Evolutionary conservation across 2,113 vertebrate species (phyloP).

Genomic region (Sardina pilchardus): DNA sequence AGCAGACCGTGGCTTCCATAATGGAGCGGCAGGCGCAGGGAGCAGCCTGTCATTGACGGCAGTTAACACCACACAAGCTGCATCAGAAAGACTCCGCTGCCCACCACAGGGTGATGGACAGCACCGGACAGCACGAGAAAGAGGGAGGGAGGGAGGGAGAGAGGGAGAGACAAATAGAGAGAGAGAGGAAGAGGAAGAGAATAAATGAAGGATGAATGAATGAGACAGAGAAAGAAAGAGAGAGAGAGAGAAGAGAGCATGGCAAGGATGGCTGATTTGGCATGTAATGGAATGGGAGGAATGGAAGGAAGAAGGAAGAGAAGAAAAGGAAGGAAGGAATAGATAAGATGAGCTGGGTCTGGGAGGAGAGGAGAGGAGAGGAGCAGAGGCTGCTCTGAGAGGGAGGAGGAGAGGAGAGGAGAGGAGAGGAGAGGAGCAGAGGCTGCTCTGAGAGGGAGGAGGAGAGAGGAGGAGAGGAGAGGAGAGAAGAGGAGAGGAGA

Average conservation of each 20-base stretch:
- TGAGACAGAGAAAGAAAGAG: slow-evolving; percentile 20
- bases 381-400: background rate
- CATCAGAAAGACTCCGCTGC: background rate
- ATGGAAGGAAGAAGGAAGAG: background rate
- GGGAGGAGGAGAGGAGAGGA: background rate
- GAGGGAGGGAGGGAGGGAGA: slow-evolving; percentile 8
- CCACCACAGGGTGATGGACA: background rate
- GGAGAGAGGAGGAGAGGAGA: background rate
- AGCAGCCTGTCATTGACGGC: slow-evolving; percentile 32
- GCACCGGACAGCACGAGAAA: background rate
- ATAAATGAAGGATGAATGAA: background rate
- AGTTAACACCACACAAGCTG: slow-evolving; percentile 28
- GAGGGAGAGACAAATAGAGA: slow-evolving; percentile 12
- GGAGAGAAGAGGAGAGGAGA: background rate
- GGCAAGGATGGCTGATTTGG: background rate
- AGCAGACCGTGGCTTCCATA: slow-evolving; percentile 28
- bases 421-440: background rate
- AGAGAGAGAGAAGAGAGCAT: background rate
- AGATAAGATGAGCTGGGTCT: background rate
- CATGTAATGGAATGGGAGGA: background rate
- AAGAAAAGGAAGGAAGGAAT: background rate
- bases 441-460: background rate
- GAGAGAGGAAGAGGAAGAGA: background rate
- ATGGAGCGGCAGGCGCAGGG: slow-evolving; percentile 35
- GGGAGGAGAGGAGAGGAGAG: background rate